Conservation (phyloP, 2,888 invertebrate genomes). For the Cartodere bifasciata region DNA sequence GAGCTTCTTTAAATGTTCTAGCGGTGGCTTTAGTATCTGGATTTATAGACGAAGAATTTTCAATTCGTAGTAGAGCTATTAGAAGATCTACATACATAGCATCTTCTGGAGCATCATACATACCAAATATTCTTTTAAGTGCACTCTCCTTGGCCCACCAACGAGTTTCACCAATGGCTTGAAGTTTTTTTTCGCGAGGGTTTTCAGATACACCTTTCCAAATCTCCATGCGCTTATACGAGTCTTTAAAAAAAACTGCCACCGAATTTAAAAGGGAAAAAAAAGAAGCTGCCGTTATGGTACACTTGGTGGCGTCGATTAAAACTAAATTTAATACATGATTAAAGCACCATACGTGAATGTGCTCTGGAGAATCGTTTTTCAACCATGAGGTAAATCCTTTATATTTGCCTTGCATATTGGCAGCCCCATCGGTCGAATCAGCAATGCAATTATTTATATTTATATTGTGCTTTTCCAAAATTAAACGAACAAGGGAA, state of each 20-base stretch:
- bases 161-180: not conserved
- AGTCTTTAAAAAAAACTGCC: constrained; percentile 1
- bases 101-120: not conserved
- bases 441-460: constrained; percentile 12
- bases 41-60: not conserved
- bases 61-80: not conserved
- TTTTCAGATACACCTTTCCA: not conserved
- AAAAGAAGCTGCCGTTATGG: not conserved
- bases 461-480: constrained; percentile 7
- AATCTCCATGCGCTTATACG: not conserved
- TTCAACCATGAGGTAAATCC: constrained; percentile 4
- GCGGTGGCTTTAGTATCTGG: not conserved
- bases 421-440: constrained; percentile 15
- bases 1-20: not conserved
- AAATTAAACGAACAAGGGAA: constrained; percentile 3
- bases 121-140: not conserved
- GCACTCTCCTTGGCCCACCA: constrained; percentile 1
- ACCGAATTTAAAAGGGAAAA: not conserved
- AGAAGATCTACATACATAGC: not conserved
- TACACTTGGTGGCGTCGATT: constrained; percentile 6
- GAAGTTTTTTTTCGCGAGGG: not conserved
- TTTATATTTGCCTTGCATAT: constrained; percentile 15
- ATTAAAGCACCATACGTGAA: constrained; percentile 9
- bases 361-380: no score
- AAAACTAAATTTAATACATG: constrained; percentile 9